These are phyloP conservation scores for Ephestia elutella DNA, from an alignment of 1,140 invertebrate species.

Conservation along the genomic window DNA sequence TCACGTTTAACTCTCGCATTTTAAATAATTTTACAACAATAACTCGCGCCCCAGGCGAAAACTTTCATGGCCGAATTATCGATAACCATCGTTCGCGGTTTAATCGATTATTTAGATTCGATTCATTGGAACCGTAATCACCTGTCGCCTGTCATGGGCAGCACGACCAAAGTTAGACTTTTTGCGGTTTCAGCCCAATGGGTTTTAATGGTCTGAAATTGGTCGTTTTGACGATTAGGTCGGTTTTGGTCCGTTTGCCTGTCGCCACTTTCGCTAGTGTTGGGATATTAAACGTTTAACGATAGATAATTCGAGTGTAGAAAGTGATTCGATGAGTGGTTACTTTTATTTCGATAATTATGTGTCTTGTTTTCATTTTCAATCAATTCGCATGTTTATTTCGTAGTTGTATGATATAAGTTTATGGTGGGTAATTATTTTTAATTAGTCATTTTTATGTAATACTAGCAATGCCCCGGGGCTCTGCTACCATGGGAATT, in stretches of 20 bases:
- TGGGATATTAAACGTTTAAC: slow-evolving; percentile 12
- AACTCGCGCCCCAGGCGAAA: slow-evolving; percentile 17
- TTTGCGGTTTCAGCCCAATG: no score
- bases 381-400: slow-evolving; percentile 2
- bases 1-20: background rate
- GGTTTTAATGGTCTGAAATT: no score
- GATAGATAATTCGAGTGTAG: slow-evolving; percentile 7
- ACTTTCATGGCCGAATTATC: slow-evolving; percentile 23
- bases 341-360: slow-evolving; percentile 3
- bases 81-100: slow-evolving; percentile 18
- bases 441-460: no score
- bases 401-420: background rate
- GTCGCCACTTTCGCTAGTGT: background rate
- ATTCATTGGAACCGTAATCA: slow-evolving; percentile 14
- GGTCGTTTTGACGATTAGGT: no score
- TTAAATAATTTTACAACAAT: slow-evolving; percentile 6
- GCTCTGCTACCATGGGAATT: no score
- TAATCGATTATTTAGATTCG: slow-evolving; percentile 29
- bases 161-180: no score
- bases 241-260: no score
- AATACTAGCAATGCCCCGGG: background rate
- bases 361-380: slow-evolving; percentile 8
- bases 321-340: slow-evolving; percentile 6
- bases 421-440: background rate
- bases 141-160: slow-evolving; percentile 20